Percentiles rank a stretch among this genome's conserved stretches.
Evolutionary conservation across 2,888 invertebrate species (phyloP).

Genomic region (Lepidochitona cinerea): DNA sequence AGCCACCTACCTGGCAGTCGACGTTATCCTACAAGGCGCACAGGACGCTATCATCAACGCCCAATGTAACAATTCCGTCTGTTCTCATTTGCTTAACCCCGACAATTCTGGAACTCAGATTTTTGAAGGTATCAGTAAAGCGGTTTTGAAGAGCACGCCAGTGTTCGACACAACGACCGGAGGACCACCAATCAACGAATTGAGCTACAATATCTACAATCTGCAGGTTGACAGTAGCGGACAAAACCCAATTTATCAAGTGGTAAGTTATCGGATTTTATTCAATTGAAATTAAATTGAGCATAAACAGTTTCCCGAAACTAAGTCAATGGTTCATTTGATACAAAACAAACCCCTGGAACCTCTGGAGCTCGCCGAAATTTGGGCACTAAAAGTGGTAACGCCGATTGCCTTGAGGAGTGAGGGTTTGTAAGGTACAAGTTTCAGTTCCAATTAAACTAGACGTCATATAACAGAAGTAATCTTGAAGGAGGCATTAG

Average conservation of each 20-base stretch:
- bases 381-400: too few relatives aligned
- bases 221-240: not conserved
- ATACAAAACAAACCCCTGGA: too few relatives aligned
- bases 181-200: not conserved
- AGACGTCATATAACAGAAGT: too few relatives aligned
- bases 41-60: constrained; percentile 24
- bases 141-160: not conserved
- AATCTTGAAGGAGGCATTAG: too few relatives aligned
- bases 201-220: not conserved
- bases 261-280: not conserved
- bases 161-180: not conserved
- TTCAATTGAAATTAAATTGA: too few relatives aligned
- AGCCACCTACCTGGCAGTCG: constrained; percentile 53
- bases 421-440: too few relatives aligned
- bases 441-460: too few relatives aligned
- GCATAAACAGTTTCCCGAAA: too few relatives aligned
- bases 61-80: constrained; percentile 25
- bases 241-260: not conserved
- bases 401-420: too few relatives aligned
- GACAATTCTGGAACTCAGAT: constrained; percentile 29
- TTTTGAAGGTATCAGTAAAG: constrained; percentile 16
- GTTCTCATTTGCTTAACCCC: constrained; percentile 40
- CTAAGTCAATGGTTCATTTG: too few relatives aligned
- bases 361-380: too few relatives aligned
- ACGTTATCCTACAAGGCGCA: constrained; percentile 46